A percentile compares a stretch with the other conserved stretches of the same genome.
phyloP scores from a whole-genome alignment of 1,140 invertebrate species.

The Anadara kagoshimensis region DNA sequence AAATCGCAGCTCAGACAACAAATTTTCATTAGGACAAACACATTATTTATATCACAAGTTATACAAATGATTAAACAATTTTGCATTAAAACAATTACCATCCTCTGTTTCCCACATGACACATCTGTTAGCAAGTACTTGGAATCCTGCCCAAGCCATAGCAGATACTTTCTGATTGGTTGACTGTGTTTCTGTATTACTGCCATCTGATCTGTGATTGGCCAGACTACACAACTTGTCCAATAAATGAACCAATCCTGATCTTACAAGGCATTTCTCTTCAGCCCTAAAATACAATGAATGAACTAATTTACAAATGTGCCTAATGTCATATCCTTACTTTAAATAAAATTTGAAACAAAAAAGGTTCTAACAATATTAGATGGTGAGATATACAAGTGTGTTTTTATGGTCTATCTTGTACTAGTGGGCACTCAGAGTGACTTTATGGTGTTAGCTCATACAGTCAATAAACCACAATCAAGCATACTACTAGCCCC shows the following conservation, averaged over 20 bases:
- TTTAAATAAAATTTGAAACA: neutral
- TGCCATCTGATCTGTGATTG: constrained; percentile 53
- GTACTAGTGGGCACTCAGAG: too few relatives aligned
- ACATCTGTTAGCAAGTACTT: constrained; percentile 72
- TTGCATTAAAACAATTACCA: constrained; percentile 57
- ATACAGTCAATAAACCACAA: too few relatives aligned
- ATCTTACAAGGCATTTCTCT: constrained; percentile 72
- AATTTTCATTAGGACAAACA: too few relatives aligned
- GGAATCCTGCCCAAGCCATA: constrained; percentile 74
- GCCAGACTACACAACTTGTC: constrained; percentile 72
- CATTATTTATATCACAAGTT: too few relatives aligned
- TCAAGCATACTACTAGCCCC: too few relatives aligned
- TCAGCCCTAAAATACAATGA: constrained; percentile 67
- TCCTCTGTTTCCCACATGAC: constrained; percentile 73
- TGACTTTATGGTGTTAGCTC: too few relatives aligned
- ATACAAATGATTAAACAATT: too few relatives aligned
- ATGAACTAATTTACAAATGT: neutral
- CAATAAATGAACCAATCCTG: constrained; percentile 71
- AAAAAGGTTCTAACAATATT: too few relatives aligned
- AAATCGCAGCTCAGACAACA: too few relatives aligned
- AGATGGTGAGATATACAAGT: too few relatives aligned
- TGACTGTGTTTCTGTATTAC: constrained; percentile 57
- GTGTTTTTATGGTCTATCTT: too few relatives aligned
- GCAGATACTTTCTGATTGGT: constrained; percentile 68
- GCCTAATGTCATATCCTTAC: neutral